Percentiles rank a stretch among this genome's conserved stretches.
Conservation (phyloP, 1,140 invertebrate species). For the Paraescarpia echinospica region DNA sequence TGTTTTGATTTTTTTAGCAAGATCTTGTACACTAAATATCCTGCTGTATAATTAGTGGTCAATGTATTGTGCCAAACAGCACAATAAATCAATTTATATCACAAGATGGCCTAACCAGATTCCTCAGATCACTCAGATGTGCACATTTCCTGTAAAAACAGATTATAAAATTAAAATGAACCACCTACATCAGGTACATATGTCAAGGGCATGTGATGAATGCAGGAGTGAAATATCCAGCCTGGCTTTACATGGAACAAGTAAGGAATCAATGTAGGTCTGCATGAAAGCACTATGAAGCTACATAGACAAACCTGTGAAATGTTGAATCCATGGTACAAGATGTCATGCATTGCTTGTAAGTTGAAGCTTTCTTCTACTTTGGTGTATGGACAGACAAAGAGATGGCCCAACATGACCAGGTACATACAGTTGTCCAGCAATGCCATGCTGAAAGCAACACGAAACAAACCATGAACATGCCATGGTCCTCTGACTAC, state of each 20-base stretch:
- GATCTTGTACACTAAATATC: too few relatives aligned
- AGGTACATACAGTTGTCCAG: constrained; percentile 18
- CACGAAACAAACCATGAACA: neutral
- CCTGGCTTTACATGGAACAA: neutral
- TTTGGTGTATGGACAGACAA: constrained; percentile 95
- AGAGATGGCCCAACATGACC: constrained; percentile 58
- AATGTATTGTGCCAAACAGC: too few relatives aligned
- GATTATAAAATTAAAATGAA: neutral
- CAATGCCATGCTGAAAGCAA: constrained; percentile 9
- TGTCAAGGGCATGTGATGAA: neutral
- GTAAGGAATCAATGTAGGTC: neutral
- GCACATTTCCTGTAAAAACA: neutral
- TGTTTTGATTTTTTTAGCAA: too few relatives aligned
- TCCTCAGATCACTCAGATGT: too few relatives aligned
- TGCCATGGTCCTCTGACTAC: too few relatives aligned
- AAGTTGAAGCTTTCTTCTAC: constrained; percentile 99
- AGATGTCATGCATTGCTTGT: constrained; percentile 94
- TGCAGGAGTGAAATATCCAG: neutral
- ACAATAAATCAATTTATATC: too few relatives aligned
- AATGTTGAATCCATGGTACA: constrained; percentile 84
- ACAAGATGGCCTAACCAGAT: neutral
- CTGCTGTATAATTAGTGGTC: too few relatives aligned
- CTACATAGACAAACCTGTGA: constrained; percentile 67
- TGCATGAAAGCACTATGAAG: neutral
- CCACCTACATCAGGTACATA: neutral